phyloP scores from a whole-genome alignment of 2,113 vertebrate genomes.

The Hyaena hyaena region DNA sequence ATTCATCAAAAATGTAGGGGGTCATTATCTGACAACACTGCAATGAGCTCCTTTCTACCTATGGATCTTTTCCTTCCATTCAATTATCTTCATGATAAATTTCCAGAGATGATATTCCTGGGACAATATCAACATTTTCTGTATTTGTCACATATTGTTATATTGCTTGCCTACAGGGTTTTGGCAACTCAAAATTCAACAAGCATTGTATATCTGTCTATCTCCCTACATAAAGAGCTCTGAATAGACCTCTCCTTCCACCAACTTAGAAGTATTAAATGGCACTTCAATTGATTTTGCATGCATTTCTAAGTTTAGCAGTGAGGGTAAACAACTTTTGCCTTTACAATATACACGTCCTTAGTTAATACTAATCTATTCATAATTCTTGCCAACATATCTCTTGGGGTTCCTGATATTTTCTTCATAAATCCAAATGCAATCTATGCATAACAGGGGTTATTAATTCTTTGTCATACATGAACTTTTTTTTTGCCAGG shows the following conservation, averaged over 20 bases:
- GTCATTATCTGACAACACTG: background rate
- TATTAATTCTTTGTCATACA: background rate
- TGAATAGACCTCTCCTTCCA: background rate
- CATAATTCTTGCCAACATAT: background rate
- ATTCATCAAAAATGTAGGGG: background rate
- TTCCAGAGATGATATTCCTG: background rate
- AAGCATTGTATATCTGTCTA: background rate
- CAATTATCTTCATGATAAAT: background rate
- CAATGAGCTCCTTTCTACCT: background rate
- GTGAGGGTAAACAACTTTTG: background rate
- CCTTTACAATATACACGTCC: background rate
- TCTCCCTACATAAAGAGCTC: background rate
- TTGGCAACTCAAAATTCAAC: background rate
- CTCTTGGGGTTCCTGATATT: background rate
- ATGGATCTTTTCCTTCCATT: background rate
- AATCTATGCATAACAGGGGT: background rate
- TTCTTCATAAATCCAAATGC: constrained; percentile 20
- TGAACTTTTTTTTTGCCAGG: background rate
- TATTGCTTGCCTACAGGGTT: background rate
- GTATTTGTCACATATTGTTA: background rate
- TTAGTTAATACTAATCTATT: background rate
- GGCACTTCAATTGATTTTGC: constrained; percentile 42
- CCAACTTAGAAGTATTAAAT: background rate
- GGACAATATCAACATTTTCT: background rate
- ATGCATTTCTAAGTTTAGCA: constrained; percentile 19